A percentile compares a stretch with the other conserved stretches of the same genome.
Conservation (phyloP, 1,140 invertebrate species). For the Caenorhabditis inopinata region DNA sequence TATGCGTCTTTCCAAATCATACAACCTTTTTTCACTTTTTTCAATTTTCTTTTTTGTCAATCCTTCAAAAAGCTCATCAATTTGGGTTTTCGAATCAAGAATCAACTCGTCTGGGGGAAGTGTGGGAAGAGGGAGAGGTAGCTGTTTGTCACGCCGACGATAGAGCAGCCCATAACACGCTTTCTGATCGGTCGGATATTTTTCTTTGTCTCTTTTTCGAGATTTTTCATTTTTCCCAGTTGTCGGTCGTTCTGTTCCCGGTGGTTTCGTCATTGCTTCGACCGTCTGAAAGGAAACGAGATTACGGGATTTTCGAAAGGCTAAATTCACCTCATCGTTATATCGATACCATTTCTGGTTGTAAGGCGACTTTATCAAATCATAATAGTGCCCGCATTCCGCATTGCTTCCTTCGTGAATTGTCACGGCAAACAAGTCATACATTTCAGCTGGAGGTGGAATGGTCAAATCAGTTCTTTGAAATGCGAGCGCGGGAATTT, state of each 20-base stretch:
- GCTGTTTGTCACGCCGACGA: constrained; percentile 10
- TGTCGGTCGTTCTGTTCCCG: constrained; percentile 17
- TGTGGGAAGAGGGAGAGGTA: background rate
- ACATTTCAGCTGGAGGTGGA: constrained; percentile 25
- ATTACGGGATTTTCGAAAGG: too few relatives aligned
- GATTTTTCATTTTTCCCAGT: background rate
- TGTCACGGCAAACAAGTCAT: constrained; percentile 64
- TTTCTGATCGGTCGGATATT: constrained; percentile 53
- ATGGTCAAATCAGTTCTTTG: background rate
- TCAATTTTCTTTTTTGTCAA: constrained; percentile 10
- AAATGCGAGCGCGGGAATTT: constrained; percentile 20
- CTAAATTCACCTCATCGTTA: constrained; percentile 56
- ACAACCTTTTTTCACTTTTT: constrained; percentile 11
- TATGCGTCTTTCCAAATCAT: constrained; percentile 5
- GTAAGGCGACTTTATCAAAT: constrained; percentile 59
- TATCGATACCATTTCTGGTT: constrained; percentile 61
- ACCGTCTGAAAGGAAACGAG: constrained; percentile 13
- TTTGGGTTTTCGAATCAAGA: background rate
- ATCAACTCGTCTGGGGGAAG: background rate
- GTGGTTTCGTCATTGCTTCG: constrained; percentile 1
- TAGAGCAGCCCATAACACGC: constrained; percentile 60
- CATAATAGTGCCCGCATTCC: constrained; percentile 63
- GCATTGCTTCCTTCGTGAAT: constrained; percentile 60
- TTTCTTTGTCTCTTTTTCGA: constrained; percentile 45
- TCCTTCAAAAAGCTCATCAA: constrained; percentile 18